phyloP scores from a whole-genome alignment of 2,888 invertebrate species.

The Lasioglossum oenotherae region DNA sequence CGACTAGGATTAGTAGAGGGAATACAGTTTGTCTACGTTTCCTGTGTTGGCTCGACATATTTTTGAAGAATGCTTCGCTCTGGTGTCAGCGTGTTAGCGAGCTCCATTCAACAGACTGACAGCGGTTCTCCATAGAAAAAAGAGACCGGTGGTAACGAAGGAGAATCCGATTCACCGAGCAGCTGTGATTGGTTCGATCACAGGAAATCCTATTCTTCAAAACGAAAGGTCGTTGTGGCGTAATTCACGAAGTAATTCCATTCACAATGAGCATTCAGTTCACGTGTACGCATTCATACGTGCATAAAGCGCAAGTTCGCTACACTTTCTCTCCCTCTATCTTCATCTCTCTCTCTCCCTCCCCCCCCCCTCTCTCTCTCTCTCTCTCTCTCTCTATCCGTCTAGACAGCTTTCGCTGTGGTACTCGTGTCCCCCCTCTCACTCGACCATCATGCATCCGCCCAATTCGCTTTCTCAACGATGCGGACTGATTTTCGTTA shows the following conservation, averaged over 20 bases:
- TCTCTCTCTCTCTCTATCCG: conserved; percentile 2
- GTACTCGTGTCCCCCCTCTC: background rate
- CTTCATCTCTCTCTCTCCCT: conserved; percentile 9
- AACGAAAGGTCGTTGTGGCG: conserved; percentile 56
- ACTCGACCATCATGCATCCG: background rate
- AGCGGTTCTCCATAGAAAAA: conserved; percentile 24
- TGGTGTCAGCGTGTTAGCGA: background rate
- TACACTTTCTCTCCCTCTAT: conserved; percentile 8
- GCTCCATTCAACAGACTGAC: conserved; percentile 32
- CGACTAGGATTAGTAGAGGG: background rate
- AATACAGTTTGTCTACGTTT: background rate
- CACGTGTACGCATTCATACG: conserved; percentile 77
- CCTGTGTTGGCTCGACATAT: background rate
- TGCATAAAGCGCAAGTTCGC: conserved; percentile 76
- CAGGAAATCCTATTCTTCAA: conserved; percentile 47
- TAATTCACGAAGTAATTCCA: conserved; percentile 65
- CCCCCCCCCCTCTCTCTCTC: conserved; percentile 3
- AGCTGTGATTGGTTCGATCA: conserved; percentile 45
- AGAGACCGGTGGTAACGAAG: conserved; percentile 5
- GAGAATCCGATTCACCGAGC: conserved; percentile 23
- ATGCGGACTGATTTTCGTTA: conserved; percentile 47
- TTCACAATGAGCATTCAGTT: conserved; percentile 71
- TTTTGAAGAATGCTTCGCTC: background rate
- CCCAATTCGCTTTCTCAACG: conserved; percentile 40
- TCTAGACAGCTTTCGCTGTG: background rate